phyloP scores from a whole-genome alignment of 2,888 invertebrate species.

The Dione juno region DNA sequence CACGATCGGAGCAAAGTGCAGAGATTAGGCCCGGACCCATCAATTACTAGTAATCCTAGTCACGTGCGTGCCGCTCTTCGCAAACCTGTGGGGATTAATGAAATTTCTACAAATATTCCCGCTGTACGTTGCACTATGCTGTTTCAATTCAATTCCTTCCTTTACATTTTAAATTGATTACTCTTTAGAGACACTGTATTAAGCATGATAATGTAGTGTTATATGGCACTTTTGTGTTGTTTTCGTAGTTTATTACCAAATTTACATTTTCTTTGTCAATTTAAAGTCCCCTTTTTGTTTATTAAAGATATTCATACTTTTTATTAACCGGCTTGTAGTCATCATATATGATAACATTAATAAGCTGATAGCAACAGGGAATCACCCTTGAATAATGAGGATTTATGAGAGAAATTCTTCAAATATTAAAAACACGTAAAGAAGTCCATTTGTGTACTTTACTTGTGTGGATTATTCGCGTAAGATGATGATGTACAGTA shows the following conservation, averaged over 20 bases:
- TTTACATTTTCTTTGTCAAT: too few species aligned
- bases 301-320: too few species aligned
- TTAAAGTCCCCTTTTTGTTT: too few species aligned
- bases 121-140: slow-evolving; percentile 17
- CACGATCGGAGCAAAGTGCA: slow-evolving; percentile 67
- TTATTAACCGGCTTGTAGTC: too few species aligned
- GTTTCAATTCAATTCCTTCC: slow-evolving; percentile 37
- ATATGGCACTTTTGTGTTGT: background rate
- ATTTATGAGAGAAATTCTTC: too few species aligned
- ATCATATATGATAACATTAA: too few species aligned
- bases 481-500: too few species aligned
- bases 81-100: slow-evolving; percentile 77
- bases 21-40: slow-evolving; percentile 79
- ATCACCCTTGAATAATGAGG: too few species aligned
- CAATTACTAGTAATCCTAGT: slow-evolving; percentile 78
- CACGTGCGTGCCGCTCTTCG: slow-evolving; percentile 73
- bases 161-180: slow-evolving; percentile 3
- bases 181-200: slow-evolving; percentile 3
- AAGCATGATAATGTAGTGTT: background rate
- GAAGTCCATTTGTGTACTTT: too few species aligned
- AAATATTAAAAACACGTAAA: too few species aligned
- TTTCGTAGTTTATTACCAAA: background rate
- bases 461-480: too few species aligned
- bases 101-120: slow-evolving; percentile 62
- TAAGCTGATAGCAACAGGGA: too few species aligned